Base-by-base conservation (phyloP, 1,140 invertebrate genomes). In the Polypedilum vanderplanki region DNA sequence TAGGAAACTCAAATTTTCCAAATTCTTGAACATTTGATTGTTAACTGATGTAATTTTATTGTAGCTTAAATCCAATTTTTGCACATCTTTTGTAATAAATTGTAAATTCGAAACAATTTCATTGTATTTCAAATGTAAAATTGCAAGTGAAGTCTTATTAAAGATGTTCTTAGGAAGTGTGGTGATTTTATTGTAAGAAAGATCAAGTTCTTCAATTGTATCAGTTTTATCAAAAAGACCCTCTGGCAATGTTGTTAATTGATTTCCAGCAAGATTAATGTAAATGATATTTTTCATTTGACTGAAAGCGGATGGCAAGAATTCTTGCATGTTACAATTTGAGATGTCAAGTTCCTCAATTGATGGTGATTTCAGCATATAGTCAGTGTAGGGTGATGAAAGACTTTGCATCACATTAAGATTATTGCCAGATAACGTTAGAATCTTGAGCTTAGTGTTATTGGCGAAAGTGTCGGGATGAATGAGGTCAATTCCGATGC, bases 361-460 rank as follows among this genome's bases (percentile, higher is more conserved):
- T 40, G 85, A 87, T 1, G 85, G 83, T 9, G 89, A 87, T 76
- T 82, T 83, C n/a, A 80, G 77, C 74, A 80, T 74, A 74, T 83
- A 83, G 24, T 78, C 78, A 0, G 24, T 64, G 40, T 74, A 74
- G 41, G 75, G 74, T 8, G 57, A 40, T 79, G 33, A 12, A 73
- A 78, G 22, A 18, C 70, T 15, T 40, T 81, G 80, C 80, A 83
- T 80, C 4, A 79, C 77, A 18, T 77, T 86, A n/a, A 90, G 81
- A 40, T 89, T 87, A 78, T 91, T 90, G 40, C 87, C 86, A 8
- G 88, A 86, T 20, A 91, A 87, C n/a, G 87, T 87, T 1, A 91
- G 79, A 40, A 89, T 81, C 41, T 87, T 84, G 9, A 91, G 79
- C 77, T 89, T 87, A 57, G 85, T 87, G 77, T 89, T 90, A 74